Evolutionary conservation across 2,888 invertebrate species (phyloP).

Genomic region (Polyploca ridens): DNA sequence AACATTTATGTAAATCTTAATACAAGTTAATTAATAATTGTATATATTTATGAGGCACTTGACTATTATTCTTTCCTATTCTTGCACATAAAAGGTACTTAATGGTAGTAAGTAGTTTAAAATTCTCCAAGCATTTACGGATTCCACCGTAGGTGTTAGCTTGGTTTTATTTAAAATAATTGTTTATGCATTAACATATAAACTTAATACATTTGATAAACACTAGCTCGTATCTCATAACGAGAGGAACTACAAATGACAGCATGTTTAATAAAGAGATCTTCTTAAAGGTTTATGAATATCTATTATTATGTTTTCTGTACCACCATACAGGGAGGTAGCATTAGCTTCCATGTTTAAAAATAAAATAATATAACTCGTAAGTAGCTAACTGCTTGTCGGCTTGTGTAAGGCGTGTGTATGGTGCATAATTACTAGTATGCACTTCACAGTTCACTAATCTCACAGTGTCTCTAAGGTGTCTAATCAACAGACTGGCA

Average conservation of each 20-base stretch:
- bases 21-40: conserved; percentile 14
- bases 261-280: conserved; percentile 6
- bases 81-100: conserved; percentile 6
- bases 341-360: not conserved
- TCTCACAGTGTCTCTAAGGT: conserved; percentile 13
- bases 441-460: not conserved
- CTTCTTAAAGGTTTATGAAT: not conserved
- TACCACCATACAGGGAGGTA: not conserved
- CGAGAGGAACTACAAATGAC: not conserved
- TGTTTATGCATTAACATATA: not conserved
- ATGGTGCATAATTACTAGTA: not conserved
- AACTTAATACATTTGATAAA: not conserved
- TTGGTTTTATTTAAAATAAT: not conserved
- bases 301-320: not conserved
- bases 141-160: not conserved
- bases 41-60: conserved; percentile 19
- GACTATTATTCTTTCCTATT: conserved; percentile 14
- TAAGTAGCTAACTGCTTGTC: not conserved
- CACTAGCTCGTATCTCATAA: not conserved
- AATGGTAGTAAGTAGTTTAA: not conserved
- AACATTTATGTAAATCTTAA: conserved; percentile 13
- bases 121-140: not conserved
- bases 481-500: conserved; percentile 22
- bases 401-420: not conserved
- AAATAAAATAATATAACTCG: not conserved